phyloP scores from a whole-genome alignment of 37 sponge, comb jelly and placozoan species.

The Sycon ciliatum region DNA sequence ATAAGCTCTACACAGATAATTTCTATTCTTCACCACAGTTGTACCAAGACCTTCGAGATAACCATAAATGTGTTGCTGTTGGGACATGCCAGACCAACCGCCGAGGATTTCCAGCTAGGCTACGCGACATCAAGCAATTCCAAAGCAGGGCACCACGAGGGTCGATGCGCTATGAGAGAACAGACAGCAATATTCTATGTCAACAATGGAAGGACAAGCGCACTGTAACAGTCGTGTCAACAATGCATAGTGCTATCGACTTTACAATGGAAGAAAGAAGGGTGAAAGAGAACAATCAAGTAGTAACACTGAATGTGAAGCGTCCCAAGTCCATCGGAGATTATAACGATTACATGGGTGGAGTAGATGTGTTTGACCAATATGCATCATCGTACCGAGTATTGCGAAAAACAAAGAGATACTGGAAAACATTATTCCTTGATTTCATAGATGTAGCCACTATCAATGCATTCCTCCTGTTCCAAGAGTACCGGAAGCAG shows the following conservation, averaged over 20 bases:
- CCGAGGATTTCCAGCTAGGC: constrained; percentile 21
- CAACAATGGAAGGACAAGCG: constrained; percentile 25
- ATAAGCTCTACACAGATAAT: constrained; percentile 35
- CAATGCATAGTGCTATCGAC: constrained; percentile 9
- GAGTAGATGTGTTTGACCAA: constrained; percentile 24
- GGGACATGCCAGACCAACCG: constrained; percentile 14
- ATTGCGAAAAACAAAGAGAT: too few relatives aligned
- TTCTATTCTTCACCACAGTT: constrained; percentile 29
- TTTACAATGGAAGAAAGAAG: constrained; percentile 2
- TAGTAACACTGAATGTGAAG: constrained; percentile 17
- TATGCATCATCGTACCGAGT: too few relatives aligned
- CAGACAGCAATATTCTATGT: constrained; percentile 9
- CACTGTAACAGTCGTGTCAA: constrained; percentile 31
- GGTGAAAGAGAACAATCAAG: neutral
- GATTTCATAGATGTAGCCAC: too few relatives aligned
- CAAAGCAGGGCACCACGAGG: too few relatives aligned
- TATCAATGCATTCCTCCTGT: too few relatives aligned
- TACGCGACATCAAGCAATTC: neutral
- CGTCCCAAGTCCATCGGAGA: constrained; percentile 17
- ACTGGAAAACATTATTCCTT: too few relatives aligned
- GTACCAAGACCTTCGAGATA: neutral
- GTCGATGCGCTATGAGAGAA: too few relatives aligned
- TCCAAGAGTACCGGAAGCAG: too few relatives aligned
- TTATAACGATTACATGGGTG: constrained; percentile 25
- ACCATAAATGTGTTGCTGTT: constrained; percentile 22